Base-by-base conservation (phyloP, 1,140 invertebrate species). In the Microvelia longipes region DNA sequence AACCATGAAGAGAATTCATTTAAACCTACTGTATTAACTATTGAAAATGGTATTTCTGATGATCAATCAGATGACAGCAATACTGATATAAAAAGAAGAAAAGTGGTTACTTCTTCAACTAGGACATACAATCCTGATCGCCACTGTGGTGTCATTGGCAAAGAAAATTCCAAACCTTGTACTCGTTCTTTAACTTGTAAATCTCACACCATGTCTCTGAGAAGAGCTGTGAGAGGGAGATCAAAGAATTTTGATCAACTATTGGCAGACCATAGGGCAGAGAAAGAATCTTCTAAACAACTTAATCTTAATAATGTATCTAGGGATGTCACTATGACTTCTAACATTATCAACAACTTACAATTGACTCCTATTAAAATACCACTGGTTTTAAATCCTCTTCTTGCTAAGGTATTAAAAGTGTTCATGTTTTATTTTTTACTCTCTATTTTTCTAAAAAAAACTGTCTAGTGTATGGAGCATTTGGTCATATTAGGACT, bases 111-210 rank as follows among this genome's bases (percentile, higher is more conserved):
- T 50, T 11, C 5, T 50, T 69, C 50, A 88, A 87, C 73, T 82
- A 86, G 90, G 68, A 88, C 90, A 75, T 93, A 90, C 79, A 88
- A 92, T 78, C 85, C 90, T 2, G 87, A 92, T 74, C 85, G 88
- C 68, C 91, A 93, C 75, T 93, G 91, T 78, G 91, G 90, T 1
- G 90, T 91, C 1, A 81, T 83, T 74, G 85, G 85, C 68, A 82
- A 83, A 1, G 87, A 89, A 73, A 86, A 83, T 67, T 81, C 83
- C 1, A 89, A 88, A 75, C 87, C 87, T 0, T 93, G 91, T 77
- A 91, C 90, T 27, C 80, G 90, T 28, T 92, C 90, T 14, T 81
- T 92, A 15, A 92, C 90, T 0, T 93, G 91, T 78, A 92, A 92
- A 81, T 87, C 90, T 19, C 91, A 93, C 81, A 86, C 89, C 2